phyloP scores from a whole-genome alignment of 2,888 invertebrate genomes.

The Anthoptus insignis region DNA sequence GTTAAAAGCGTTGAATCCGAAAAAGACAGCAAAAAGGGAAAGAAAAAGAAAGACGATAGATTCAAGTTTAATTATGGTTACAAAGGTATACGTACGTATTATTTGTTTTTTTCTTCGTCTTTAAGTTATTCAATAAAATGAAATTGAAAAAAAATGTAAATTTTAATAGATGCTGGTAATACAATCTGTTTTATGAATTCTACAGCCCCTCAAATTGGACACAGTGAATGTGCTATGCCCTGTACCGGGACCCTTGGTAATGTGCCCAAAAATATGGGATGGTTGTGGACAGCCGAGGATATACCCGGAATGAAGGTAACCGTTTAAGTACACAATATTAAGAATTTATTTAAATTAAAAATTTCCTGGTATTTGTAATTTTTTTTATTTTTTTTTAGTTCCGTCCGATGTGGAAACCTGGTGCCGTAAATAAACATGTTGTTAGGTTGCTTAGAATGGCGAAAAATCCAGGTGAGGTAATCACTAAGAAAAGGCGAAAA shows the following conservation, averaged over 20 bases:
- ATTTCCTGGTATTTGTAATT: slow-evolving; percentile 48
- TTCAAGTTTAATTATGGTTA: slow-evolving; percentile 82
- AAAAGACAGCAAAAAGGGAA: slow-evolving; percentile 65
- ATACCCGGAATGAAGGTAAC: slow-evolving; percentile 76
- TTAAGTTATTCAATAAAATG: background rate
- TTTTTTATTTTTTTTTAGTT: slow-evolving; percentile 66
- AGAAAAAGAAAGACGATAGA: slow-evolving; percentile 66
- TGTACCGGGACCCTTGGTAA: slow-evolving; percentile 64
- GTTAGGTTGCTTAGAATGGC: slow-evolving; percentile 71
- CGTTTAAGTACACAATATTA: background rate
- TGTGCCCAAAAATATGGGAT: slow-evolving; percentile 82
- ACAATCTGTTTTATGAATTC: background rate
- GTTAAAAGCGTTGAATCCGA: slow-evolving; percentile 65
- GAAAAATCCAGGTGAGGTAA: slow-evolving; percentile 66
- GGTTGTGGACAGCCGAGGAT: slow-evolving; percentile 80
- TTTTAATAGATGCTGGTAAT: no score
- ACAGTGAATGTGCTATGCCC: slow-evolving; percentile 69
- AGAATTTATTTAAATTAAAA: slow-evolving; percentile 9
- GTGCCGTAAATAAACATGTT: slow-evolving; percentile 76
- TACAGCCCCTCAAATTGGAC: slow-evolving; percentile 80
- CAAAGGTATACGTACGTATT: slow-evolving; percentile 83
- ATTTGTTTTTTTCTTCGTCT: slow-evolving; percentile 27
- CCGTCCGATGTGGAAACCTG: slow-evolving; percentile 78
- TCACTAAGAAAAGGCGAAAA: slow-evolving; percentile 71
- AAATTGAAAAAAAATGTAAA: no score